A percentile compares a stretch with the other conserved stretches of the same genome.
phyloP scores from a whole-genome alignment of 2,888 invertebrate species.

The Aethes cnicana region DNA sequence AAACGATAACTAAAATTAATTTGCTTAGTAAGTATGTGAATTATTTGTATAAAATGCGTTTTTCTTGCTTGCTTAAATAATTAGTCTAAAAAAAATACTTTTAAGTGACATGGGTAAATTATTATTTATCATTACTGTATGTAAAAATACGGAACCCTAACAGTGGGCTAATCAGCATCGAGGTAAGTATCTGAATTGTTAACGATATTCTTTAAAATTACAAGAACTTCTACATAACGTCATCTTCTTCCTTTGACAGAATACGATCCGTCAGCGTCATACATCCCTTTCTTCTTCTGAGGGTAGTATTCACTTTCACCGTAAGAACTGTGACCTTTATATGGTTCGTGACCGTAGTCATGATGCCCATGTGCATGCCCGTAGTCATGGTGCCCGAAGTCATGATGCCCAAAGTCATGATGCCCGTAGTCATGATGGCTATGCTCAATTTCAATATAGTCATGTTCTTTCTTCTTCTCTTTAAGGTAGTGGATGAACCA shows the following conservation, averaged over 20 bases:
- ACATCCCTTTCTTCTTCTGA: constrained; percentile 45
- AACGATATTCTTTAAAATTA: no score
- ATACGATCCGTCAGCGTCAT: constrained; percentile 72
- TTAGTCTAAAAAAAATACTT: no score
- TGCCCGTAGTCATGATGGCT: constrained; percentile 38
- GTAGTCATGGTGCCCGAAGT: constrained; percentile 30
- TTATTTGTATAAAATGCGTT: no score
- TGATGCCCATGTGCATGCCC: constrained; percentile 27
- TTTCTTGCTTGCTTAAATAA: no score
- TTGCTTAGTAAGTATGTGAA: no score
- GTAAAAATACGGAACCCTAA: no score
- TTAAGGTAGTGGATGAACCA: constrained; percentile 73
- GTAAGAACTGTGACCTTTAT: constrained; percentile 27
- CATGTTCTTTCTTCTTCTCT: constrained; percentile 55
- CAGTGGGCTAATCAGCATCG: no score
- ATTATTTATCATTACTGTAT: no score
- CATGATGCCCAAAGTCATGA: constrained; percentile 20
- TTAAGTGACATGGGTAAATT: no score
- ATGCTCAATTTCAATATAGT: constrained; percentile 56
- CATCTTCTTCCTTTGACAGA: constrained; percentile 48
- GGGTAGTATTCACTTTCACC: constrained; percentile 13
- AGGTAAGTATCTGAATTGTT: no score
- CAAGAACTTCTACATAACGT: no score
- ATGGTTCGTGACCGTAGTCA: constrained; percentile 35
- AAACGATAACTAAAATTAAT: no score